Base-by-base conservation (phyloP, 2,888 invertebrate species). In the Lacanobia oleracea region DNA sequence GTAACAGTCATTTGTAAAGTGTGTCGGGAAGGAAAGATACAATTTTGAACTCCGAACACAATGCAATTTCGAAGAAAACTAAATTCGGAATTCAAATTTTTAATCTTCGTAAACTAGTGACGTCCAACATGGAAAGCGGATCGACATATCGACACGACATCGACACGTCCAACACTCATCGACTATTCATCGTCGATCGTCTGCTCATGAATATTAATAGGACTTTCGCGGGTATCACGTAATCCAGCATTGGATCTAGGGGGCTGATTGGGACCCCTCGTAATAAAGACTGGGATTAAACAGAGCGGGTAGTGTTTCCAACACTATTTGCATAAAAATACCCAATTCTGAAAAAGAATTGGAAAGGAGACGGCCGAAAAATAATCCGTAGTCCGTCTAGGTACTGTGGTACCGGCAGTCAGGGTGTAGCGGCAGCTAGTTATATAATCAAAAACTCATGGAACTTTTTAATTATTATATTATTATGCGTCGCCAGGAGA, bases 181-280 rank as follows among this genome's bases (percentile, higher is more conserved):
- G 92, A 89, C 92, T 93, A 93, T 93, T 93, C 94, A 93, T 92
- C 89, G 91, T 85, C 89, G 86, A 87, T 86, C 86, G 85, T 87
- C 88, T 85, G 79, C 87, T 91, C 91, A 95, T 95, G 93, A 93
- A 95, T 95, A 95, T 95, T 93, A 90, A 94, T 93, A 85, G 75
- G 86, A 91, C 89, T 92, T 93, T 92, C 92, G 90, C 91, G 89
- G 87, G 86, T 87, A 88, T 91, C 91, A 91, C 92, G 91, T 93
- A 93, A 94, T 93, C 90, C 88, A 86, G 86, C 82, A 78, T 84
- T 80, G 87, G 87, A 88, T 88, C 89, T 87, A 85, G 81, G 80
- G 81, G 87, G 86, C 89, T 93, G 92, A 92, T 93, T 92, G 90
- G 86, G 85, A 87, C 88, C 87, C 86, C 81, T 84, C 82, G 76